Conservation (phyloP, 2,797 vertebrate genomes). For the Mormyrus proboscirostris region DNA sequence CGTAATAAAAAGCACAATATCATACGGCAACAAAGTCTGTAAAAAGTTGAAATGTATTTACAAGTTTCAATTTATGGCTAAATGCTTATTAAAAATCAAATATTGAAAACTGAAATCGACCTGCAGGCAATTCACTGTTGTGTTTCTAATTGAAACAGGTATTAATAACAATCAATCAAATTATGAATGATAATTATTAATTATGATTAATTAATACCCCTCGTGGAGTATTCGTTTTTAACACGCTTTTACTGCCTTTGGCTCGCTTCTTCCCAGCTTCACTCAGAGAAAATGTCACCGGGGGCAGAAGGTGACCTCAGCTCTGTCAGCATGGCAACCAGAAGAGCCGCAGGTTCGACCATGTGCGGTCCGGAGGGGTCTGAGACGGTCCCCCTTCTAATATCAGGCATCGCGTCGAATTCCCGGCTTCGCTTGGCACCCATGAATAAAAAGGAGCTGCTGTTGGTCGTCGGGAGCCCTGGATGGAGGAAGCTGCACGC, state of each 20-base stretch:
- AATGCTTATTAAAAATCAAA: not conserved
- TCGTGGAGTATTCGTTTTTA: not conserved
- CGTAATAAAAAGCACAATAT: not conserved
- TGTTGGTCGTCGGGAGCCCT: slow-evolving; percentile 39
- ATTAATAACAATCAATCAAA: not conserved
- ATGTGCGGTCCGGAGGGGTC: slow-evolving; percentile 23
- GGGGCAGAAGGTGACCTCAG: slow-evolving; percentile 46
- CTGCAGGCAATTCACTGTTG: not conserved
- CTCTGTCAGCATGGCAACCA: slow-evolving; percentile 39
- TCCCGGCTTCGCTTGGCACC: slow-evolving; percentile 38
- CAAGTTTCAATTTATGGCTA: not conserved
- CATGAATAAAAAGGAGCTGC: slow-evolving; percentile 55
- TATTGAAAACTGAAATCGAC: not conserved
- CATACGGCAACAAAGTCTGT: not conserved
- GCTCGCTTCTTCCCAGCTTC: not conserved
- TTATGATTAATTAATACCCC: not conserved
- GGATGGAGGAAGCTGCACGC: slow-evolving; percentile 56
- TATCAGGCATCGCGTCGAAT: slow-evolving; percentile 30
- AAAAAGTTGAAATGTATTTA: not conserved
- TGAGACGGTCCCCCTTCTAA: slow-evolving; percentile 50
- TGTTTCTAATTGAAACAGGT: not conserved
- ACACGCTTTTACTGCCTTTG: not conserved
- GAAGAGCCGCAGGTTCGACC: not conserved
- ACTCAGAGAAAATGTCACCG: slow-evolving; percentile 50
- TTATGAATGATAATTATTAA: not conserved